Conservation (phyloP, 2,113 vertebrate species). For the Muntiacus reevesi region DNA sequence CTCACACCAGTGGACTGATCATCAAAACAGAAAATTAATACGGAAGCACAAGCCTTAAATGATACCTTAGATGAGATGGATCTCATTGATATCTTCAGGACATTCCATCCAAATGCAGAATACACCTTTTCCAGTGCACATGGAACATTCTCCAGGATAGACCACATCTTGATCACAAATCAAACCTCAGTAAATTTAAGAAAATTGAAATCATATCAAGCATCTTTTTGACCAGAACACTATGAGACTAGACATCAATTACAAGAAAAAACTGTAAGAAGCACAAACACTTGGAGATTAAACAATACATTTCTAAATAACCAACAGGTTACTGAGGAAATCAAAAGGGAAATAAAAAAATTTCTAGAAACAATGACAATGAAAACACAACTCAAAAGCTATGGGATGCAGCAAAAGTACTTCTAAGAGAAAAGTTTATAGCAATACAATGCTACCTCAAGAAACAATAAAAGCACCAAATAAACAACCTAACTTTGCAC, state of each 20-base stretch:
- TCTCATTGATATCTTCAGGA: neutral
- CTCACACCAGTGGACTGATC: neutral
- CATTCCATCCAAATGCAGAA: neutral
- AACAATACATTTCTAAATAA: neutral
- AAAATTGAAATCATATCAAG: neutral
- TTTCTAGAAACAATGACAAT: neutral
- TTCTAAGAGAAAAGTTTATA: neutral
- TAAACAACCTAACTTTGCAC: neutral
- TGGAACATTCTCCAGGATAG: neutral
- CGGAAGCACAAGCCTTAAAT: neutral
- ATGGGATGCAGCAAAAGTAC: neutral
- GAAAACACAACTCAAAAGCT: neutral
- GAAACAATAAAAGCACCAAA: neutral
- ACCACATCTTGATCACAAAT: neutral
- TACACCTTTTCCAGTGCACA: neutral
- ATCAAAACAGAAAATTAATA: neutral
- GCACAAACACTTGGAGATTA: neutral
- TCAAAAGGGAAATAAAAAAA: neutral
- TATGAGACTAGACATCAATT: neutral
- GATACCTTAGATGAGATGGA: neutral
- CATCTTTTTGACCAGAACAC: neutral
- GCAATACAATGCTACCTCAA: neutral
- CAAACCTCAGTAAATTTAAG: neutral
- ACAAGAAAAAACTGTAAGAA: neutral
- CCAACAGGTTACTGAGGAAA: neutral